These are phyloP conservation scores for Emmelina monodactyla DNA, from an alignment of 2,888 invertebrate species.

Conservation along the genomic window DNA sequence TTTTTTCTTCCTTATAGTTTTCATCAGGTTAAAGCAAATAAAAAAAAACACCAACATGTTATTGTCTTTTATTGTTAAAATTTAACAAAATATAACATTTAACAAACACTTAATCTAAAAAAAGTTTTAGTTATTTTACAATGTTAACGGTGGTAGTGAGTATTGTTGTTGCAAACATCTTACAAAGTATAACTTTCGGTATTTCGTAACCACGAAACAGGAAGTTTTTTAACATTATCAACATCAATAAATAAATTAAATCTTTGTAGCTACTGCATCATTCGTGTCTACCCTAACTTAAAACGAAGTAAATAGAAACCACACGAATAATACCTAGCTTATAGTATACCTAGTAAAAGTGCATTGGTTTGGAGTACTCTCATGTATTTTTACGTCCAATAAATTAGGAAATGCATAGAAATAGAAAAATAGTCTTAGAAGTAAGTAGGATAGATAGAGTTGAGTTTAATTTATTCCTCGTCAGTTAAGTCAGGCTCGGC, in stretches of 20 bases:
- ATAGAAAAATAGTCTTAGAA: conserved; percentile 19
- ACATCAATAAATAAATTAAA: not conserved
- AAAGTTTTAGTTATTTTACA: conserved; percentile 32
- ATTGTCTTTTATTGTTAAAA: conserved; percentile 62
- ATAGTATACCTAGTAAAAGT: conserved; percentile 15
- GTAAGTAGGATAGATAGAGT: not conserved
- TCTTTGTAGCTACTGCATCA: conserved; percentile 29
- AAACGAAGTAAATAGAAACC: conserved; percentile 18
- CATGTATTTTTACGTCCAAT: conserved; percentile 1
- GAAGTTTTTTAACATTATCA: conserved; percentile 22
- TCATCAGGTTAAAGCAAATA: too few relatives aligned
- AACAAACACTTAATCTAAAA: conserved; percentile 44
- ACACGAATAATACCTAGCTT: conserved; percentile 40
- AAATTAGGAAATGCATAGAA: conserved; percentile 30
- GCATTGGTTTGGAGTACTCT: not conserved
- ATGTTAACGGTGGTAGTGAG: conserved; percentile 34
- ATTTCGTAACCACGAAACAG: conserved; percentile 44
- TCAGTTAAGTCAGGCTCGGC: conserved; percentile 62
- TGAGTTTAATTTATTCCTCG: conserved; percentile 42
- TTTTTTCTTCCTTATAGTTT: too few relatives aligned
- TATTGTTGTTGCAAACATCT: conserved; percentile 16
- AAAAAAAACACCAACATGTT: conserved; percentile 8
- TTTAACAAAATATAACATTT: conserved; percentile 57
- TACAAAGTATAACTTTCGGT: conserved; percentile 26
- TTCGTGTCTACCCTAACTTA: conserved; percentile 33